Evolutionary conservation across 1,140 invertebrate genomes (phyloP), one percentile per base, ranked within the genome.

Genomic region (Aphaenogaster rudis): DNA sequence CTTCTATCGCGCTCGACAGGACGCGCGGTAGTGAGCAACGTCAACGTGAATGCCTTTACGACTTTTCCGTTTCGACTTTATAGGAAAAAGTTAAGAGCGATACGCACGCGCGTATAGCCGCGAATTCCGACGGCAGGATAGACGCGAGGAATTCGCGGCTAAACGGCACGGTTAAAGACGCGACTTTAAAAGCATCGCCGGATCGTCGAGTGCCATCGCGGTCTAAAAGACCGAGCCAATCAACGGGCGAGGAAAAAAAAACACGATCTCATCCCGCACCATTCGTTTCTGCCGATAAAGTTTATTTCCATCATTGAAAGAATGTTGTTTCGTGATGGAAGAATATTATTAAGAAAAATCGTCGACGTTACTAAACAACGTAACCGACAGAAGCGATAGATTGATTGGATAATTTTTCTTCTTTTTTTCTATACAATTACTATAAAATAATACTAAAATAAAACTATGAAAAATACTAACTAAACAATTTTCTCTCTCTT

Each of bases 121-220:
- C 57, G 72, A 86, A 86, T 86, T 74, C 54, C 66, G 15, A 15
- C 17, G 54, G 45, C 76, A 36, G 48, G 48, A 52, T 81, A 69
- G 33, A 69, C 9, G 64, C 66, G 33, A 81, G 36, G 42, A 48
- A 69, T 71, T 80, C 28, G 36, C 36, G 33, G n/a, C 8, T 84
- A 48, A 81, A 81, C 39, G 39, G 3, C 69, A 45, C 42, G 21
- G 67, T 61, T 84, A 76, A 59, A 61, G 36, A 48, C 39, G 80
- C 42, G 67, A 50, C 69, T 84, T 82, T 84, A 84, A 86, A 79
- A 86, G 59, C 74, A 79, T 79, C 61, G 64, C 21, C n/a, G 54
- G 48, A 66, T 66, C 45, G 21, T 15, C 33, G 39, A 59, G 69
- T 45, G 33, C 11, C 52, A 28, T 85, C 39, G 45, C 59, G 48